These are phyloP conservation scores for Eublepharis macularius DNA, from an alignment of 2,113 vertebrate genomes.

Conservation along the genomic window DNA sequence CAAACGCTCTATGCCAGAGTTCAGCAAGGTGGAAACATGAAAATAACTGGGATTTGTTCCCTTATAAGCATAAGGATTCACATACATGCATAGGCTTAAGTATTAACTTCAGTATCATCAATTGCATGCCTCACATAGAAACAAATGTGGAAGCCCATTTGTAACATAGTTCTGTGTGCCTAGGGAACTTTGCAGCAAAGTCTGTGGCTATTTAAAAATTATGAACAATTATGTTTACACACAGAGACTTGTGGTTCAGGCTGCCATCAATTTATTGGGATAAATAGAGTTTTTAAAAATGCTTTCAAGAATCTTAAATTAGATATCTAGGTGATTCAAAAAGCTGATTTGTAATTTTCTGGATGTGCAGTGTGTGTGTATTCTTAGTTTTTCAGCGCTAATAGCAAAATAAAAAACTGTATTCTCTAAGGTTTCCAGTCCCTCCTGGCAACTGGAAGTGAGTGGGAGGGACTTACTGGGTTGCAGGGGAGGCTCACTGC, in stretches of 20 bases:
- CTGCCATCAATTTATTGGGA: not conserved
- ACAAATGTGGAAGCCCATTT: not conserved
- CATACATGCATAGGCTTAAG: not conserved
- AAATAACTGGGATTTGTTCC: not conserved
- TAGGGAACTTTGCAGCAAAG: not conserved
- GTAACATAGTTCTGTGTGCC: not conserved
- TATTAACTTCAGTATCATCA: not conserved
- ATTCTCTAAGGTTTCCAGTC: too few relatives aligned
- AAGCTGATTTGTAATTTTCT: not conserved
- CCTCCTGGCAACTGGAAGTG: too few relatives aligned
- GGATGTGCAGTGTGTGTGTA: not conserved
- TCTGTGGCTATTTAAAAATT: not conserved
- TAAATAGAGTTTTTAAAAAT: not conserved
- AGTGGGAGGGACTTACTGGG: too few relatives aligned
- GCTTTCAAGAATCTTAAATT: not conserved
- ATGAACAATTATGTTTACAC: too few relatives aligned
- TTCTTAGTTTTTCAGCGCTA: not conserved
- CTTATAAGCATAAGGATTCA: not conserved
- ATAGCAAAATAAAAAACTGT: not conserved
- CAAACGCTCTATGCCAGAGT: not conserved
- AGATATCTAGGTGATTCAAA: not conserved
- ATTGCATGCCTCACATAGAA: not conserved
- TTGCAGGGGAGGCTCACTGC: too few relatives aligned
- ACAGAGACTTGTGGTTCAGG: too few relatives aligned
- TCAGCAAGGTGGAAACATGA: not conserved